Evolutionary conservation across 2,888 invertebrate species (phyloP), one percentile per base, ranked within the genome.

Genomic region (Ypsolopha scabrella): DNA sequence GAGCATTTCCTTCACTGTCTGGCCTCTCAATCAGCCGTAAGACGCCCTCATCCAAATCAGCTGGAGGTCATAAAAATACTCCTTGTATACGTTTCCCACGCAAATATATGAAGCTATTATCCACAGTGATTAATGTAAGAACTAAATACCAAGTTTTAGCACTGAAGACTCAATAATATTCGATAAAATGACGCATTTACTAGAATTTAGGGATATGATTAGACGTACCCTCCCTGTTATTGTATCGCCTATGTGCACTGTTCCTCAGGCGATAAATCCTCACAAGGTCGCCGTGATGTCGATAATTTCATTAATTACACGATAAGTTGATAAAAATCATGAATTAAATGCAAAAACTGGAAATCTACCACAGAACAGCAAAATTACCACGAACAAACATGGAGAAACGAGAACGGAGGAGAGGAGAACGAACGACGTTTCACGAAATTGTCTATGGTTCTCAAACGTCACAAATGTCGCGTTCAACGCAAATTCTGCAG

Each of bases 311-410:
- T 86, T 77, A 86, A 87, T 82, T 77, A 82, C 80, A 80, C 82
- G 75, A 72, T 73, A 65, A 60, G 61, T 71, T 55, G 63, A 75
- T 70, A 72, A 71, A 70, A 76, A 81, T 71, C 80, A 81, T 72
- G 73, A 80, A 79, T 3, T 70, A 70, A 71, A 72, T 64, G 71
- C 63, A 75, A 76, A 51, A 80, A 78, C 73, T 78, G 72, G 75
- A 80, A 83, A 82, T 79, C 72, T 82, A 82, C 73, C 75, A 77
- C 78, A 78, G 73, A 80, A 81, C 79, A 78, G 79, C 75, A 74
- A 80, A 85, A 80, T 80, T 77, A 83, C 80, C 78, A 82, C 83
- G 87, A 86, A 86, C 83, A 85, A 87, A 86, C 87, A 87, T 87
- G 86, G 87, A 86, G 80, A 83, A 78, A 72, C 76, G 75, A 75